Conservation (phyloP, 1,140 invertebrate genomes). For the Drosophila seguyi region DNA sequence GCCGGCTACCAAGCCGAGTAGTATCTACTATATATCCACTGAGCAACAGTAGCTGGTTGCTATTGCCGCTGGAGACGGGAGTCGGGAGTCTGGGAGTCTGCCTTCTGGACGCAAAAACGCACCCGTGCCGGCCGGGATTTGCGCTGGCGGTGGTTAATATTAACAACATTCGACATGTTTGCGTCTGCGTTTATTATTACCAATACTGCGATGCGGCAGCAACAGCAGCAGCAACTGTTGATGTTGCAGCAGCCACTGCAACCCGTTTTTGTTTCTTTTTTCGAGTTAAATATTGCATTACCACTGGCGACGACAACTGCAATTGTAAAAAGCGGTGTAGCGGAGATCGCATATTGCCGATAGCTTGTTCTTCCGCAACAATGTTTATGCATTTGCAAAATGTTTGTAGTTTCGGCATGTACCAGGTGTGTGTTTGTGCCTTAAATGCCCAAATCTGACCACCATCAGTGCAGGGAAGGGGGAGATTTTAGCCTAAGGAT, state of each 20-base stretch:
- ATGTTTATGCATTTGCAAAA: slow-evolving; percentile 44
- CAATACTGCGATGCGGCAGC: slow-evolving; percentile 39
- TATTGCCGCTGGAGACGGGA: slow-evolving; percentile 15
- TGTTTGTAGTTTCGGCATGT: slow-evolving; percentile 43
- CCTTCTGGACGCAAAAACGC: slow-evolving; percentile 28
- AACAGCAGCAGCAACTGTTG: slow-evolving; percentile 2
- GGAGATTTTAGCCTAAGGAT: not conserved
- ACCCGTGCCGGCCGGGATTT: slow-evolving; percentile 35
- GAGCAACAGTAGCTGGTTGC: slow-evolving; percentile 36
- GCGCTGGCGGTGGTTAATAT: slow-evolving; percentile 54
- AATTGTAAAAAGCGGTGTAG: slow-evolving; percentile 47
- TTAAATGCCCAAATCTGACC: slow-evolving; percentile 37
- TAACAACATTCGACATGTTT: slow-evolving; percentile 74
- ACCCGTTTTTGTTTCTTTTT: slow-evolving; percentile 54
- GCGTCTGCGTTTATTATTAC: slow-evolving; percentile 71
- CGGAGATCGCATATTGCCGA: slow-evolving; percentile 43
- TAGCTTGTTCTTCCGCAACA: slow-evolving; percentile 37
- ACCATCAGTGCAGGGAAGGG: slow-evolving; percentile 8
- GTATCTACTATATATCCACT: slow-evolving; percentile 19
- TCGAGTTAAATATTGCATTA: slow-evolving; percentile 57
- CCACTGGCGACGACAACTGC: slow-evolving; percentile 53
- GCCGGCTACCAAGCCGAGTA: slow-evolving; percentile 56
- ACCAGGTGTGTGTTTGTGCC: slow-evolving; percentile 18
- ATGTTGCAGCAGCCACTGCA: slow-evolving; percentile 42
- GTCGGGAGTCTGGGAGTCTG: not conserved